A percentile compares a stretch with the other conserved stretches of the same genome.
These are phyloP conservation scores for Gallirallus australis DNA, from an alignment of 2,797 vertebrate species.

Conservation along the genomic window DNA sequence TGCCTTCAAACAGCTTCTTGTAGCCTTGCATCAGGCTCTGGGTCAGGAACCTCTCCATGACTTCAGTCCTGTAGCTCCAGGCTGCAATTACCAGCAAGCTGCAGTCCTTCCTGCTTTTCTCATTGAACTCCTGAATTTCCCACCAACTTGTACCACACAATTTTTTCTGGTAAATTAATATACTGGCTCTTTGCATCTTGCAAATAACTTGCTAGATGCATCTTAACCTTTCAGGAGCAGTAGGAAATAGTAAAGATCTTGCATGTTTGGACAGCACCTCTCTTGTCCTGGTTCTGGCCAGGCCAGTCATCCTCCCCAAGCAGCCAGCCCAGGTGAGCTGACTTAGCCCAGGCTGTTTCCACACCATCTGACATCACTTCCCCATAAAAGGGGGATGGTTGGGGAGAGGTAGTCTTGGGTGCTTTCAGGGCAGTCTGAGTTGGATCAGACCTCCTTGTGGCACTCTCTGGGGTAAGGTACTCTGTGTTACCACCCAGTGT, in stretches of 20 bases:
- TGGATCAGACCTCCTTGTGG: too few species aligned
- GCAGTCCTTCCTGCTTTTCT: not conserved
- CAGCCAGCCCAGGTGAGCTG: too few species aligned
- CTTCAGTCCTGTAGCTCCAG: not conserved
- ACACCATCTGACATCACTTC: too few species aligned
- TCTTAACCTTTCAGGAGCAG: not conserved
- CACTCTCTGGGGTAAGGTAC: too few species aligned
- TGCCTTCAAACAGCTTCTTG: not conserved
- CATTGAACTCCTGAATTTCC: not conserved
- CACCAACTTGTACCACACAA: accelerated
- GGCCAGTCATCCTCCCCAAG: too few species aligned
- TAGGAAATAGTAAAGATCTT: not conserved
- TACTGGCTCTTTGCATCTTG: not conserved
- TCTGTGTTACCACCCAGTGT: too few species aligned
- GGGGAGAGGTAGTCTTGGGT: too few species aligned
- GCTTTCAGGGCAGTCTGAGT: too few species aligned
- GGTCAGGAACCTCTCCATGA: not conserved
- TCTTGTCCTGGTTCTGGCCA: not conserved
- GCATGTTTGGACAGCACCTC: not conserved
- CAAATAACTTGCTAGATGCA: not conserved
- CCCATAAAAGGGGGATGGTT: too few species aligned
- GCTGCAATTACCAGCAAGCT: not conserved
- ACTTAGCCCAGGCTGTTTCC: too few species aligned
- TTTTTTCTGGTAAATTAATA: not conserved
- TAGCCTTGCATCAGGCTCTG: not conserved